Conservation (phyloP, 2,888 invertebrate species). For the Melieria omissa region DNA sequence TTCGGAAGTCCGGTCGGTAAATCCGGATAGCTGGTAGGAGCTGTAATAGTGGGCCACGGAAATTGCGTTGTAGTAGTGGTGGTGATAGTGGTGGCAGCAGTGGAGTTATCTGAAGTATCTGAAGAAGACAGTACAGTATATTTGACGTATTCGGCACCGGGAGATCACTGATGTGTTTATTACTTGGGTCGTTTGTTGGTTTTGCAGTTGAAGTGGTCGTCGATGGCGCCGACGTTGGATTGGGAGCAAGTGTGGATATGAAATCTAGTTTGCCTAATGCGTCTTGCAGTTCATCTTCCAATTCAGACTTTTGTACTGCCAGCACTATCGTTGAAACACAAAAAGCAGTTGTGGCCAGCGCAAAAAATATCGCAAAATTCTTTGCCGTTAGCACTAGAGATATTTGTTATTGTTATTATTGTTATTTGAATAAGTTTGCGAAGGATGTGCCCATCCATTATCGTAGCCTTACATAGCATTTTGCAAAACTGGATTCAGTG, state of each 20-base stretch:
- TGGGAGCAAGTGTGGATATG: slow-evolving; percentile 32
- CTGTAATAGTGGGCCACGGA: not conserved
- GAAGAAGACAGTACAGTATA: slow-evolving; percentile 18
- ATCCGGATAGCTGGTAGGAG: slow-evolving; percentile 51
- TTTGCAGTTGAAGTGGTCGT: slow-evolving; percentile 16
- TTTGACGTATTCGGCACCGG: not conserved
- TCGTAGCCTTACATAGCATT: slow-evolving; percentile 12
- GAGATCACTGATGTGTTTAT: too few relatives aligned
- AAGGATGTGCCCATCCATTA: not conserved
- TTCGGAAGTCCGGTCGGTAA: slow-evolving; percentile 58
- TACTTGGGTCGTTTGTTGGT: not conserved
- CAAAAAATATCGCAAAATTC: slow-evolving; percentile 56
- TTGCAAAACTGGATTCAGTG: not conserved
- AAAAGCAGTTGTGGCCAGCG: slow-evolving; percentile 62
- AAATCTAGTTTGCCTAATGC: slow-evolving; percentile 55
- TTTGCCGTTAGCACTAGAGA: slow-evolving; percentile 55
- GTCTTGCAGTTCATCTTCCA: slow-evolving; percentile 58
- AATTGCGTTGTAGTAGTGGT: slow-evolving; percentile 1
- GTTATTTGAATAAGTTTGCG: not conserved
- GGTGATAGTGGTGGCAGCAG: slow-evolving; percentile 9
- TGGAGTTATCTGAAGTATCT: not conserved
- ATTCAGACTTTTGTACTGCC: slow-evolving; percentile 65
- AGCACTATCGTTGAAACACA: slow-evolving; percentile 70
- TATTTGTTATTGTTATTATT: too few relatives aligned
- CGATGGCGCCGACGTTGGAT: slow-evolving; percentile 33